These are phyloP conservation scores for Pimpla rufipes DNA, from an alignment of 2,888 invertebrate genomes.

Conservation along the genomic window DNA sequence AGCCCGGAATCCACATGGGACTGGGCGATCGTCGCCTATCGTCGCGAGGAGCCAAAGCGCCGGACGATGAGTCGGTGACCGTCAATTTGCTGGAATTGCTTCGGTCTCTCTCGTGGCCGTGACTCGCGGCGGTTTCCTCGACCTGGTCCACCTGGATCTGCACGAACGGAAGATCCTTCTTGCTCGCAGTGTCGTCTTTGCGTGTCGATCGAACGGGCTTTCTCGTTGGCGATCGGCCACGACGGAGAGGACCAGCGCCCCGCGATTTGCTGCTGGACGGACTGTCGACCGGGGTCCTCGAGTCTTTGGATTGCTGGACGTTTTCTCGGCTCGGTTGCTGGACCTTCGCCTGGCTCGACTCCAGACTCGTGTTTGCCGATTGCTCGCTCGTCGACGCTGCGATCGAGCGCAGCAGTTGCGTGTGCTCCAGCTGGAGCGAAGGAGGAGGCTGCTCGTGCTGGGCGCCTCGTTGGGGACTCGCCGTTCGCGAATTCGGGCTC, in stretches of 20 bases:
- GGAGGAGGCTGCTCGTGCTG: constrained; percentile 75
- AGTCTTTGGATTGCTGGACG: constrained; percentile 21
- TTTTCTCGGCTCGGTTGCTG: constrained; percentile 27
- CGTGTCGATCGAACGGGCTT: constrained; percentile 64
- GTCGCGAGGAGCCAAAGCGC: constrained; percentile 76
- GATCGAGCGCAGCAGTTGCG: constrained; percentile 75
- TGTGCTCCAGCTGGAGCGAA: constrained; percentile 65
- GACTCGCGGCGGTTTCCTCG: constrained; percentile 34
- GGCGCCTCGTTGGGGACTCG: constrained; percentile 79
- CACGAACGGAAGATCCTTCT: constrained; percentile 63
- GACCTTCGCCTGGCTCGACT: constrained; percentile 22
- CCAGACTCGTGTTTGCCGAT: constrained; percentile 17
- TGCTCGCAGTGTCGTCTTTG: constrained; percentile 56
- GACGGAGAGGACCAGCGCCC: constrained; percentile 82
- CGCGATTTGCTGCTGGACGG: constrained; percentile 45
- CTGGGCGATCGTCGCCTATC: constrained; percentile 88
- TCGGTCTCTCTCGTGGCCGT: constrained; percentile 44
- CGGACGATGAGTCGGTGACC: constrained; percentile 44
- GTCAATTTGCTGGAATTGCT: constrained; percentile 46
- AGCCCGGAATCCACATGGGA: constrained; percentile 91
- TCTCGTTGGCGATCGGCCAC: constrained; percentile 87
- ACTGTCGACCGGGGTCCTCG: constrained; percentile 37
- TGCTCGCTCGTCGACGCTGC: constrained; percentile 81
- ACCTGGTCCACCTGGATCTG: constrained; percentile 69
- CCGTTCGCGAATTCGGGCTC: constrained; percentile 83